phyloP scores from a whole-genome alignment of 2,888 invertebrate genomes.

The Cremastinae sp. region DNA sequence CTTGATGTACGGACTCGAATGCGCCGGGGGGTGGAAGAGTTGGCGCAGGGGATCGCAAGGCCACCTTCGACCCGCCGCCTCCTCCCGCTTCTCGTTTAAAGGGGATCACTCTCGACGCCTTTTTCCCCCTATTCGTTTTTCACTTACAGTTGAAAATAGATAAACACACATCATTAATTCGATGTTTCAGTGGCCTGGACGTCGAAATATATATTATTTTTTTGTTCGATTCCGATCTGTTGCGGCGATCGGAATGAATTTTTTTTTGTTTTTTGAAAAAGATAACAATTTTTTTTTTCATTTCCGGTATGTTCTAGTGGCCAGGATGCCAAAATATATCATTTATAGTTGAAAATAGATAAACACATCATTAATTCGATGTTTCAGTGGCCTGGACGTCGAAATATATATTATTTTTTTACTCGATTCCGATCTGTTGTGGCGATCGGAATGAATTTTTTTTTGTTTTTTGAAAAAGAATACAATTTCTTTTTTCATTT shows the following conservation, averaged over 20 bases:
- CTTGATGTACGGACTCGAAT: slow-evolving; percentile 74
- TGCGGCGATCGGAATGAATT: neutral
- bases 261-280: neutral
- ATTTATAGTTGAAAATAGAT: too few species aligned
- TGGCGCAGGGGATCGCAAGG: slow-evolving; percentile 79
- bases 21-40: slow-evolving; percentile 73
- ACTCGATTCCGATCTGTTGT: too few species aligned
- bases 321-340: too few species aligned
- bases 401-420: too few species aligned
- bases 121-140: neutral
- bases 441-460: too few species aligned
- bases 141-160: neutral
- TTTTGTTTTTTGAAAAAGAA: too few species aligned
- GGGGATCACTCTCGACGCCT: slow-evolving; percentile 64
- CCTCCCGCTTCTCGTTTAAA: slow-evolving; percentile 62
- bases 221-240: neutral
- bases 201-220: neutral
- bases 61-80: slow-evolving; percentile 69
- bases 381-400: too few species aligned
- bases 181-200: too few species aligned
- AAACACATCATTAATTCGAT: too few species aligned
- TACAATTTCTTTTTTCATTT: too few species aligned
- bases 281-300: neutral
- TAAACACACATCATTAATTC: neutral
- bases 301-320: neutral